A percentile compares a stretch with the other conserved stretches of the same genome.
Conservation (phyloP, 2,113 vertebrate species). For the Hassar affinis region DNA sequence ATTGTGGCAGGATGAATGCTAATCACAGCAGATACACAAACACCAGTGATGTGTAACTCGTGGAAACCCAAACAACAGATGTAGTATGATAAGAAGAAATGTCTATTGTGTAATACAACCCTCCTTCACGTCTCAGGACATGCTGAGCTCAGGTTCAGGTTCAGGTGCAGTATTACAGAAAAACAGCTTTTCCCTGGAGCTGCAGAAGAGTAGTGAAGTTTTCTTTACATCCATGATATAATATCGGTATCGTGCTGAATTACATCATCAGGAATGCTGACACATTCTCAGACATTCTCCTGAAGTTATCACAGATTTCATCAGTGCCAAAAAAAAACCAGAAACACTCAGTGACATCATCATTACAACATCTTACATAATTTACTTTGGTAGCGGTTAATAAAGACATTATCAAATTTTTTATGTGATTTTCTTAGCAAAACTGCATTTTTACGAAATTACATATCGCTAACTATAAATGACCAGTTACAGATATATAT, state of each 20-base stretch:
- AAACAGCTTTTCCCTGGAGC: constrained; percentile 9
- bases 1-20: constrained; percentile 73
- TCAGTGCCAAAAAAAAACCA: not conserved
- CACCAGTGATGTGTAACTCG: constrained; percentile 71
- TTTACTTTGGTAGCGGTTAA: not conserved
- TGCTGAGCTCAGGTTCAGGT: constrained; percentile 67
- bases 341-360: not conserved
- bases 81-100: constrained; percentile 67
- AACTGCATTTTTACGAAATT: not conserved
- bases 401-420: not conserved
- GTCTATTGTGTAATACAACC: constrained; percentile 74
- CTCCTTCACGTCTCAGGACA: constrained; percentile 66
- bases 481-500: not conserved
- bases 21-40: constrained; percentile 71
- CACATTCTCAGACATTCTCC: not conserved
- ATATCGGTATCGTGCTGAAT: not conserved
- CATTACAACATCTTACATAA: not conserved
- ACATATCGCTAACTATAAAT: not conserved
- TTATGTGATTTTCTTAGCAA: not conserved
- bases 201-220: constrained; percentile 60
- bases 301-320: not conserved
- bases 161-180: constrained; percentile 15
- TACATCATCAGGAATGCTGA: not conserved
- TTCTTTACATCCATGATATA: not conserved
- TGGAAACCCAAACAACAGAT: constrained; percentile 80